Conservation (phyloP, 1,140 invertebrate species). For the Nasonia giraulti region DNA sequence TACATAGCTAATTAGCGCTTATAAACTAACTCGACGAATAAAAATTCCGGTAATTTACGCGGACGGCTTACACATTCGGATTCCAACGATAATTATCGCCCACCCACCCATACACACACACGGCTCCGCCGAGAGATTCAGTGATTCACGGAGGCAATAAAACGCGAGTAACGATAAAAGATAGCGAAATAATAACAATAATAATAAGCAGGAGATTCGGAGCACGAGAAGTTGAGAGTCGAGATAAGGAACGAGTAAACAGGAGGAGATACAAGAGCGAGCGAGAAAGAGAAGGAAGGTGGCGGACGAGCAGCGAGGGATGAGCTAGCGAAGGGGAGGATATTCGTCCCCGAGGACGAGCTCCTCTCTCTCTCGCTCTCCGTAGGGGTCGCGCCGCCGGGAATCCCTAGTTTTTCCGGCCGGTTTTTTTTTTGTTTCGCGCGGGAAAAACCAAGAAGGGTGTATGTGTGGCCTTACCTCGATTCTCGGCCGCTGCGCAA, state of each 20-base stretch:
- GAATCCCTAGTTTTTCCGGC: neutral
- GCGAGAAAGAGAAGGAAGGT: neutral
- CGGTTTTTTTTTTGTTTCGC: slow-evolving; percentile 1
- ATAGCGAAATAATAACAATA: slow-evolving; percentile 7
- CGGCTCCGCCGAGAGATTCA: too few species aligned
- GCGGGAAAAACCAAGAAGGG: slow-evolving; percentile 37
- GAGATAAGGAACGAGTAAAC: neutral
- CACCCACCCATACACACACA: too few species aligned
- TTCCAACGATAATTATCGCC: too few species aligned
- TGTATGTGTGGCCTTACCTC: slow-evolving; percentile 30
- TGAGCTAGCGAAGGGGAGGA: neutral
- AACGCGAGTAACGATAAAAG: neutral
- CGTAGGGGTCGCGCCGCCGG: neutral
- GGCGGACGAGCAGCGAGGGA: neutral
- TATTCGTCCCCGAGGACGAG: neutral
- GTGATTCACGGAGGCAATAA: neutral
- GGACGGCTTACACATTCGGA: too few species aligned
- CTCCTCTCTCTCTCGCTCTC: neutral
- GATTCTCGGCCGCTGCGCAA: neutral
- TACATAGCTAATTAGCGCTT: too few species aligned
- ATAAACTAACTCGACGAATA: too few species aligned
- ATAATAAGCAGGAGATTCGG: neutral
- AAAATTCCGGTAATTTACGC: too few species aligned
- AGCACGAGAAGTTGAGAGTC: neutral
- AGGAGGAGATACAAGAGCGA: neutral